Percentiles rank a stretch among this genome's conserved stretches.
These are phyloP conservation scores for Etheostoma cragini DNA, from an alignment of 2,113 vertebrate species.

Conservation along the genomic window DNA sequence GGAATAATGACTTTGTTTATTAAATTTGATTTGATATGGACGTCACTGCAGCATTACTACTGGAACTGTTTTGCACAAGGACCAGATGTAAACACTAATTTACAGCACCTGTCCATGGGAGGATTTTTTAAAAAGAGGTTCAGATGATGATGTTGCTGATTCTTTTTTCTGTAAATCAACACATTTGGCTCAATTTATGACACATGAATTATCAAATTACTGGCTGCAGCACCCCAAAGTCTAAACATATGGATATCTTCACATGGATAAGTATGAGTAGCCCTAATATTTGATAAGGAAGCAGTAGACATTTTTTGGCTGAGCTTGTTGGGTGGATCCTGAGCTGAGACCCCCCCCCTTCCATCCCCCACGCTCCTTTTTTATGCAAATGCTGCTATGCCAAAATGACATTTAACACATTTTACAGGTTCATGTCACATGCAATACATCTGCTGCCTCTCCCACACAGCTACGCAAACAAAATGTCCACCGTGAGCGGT, in stretches of 20 bases:
- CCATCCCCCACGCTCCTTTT: constrained; percentile 53
- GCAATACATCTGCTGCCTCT: constrained; percentile 41
- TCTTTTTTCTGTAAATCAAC: no score
- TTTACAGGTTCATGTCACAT: constrained; percentile 57
- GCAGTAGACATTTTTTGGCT: background rate
- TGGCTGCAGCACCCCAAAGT: no score
- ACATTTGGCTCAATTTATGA: background rate
- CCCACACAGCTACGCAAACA: constrained; percentile 60
- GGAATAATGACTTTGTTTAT: background rate
- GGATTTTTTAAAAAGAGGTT: no score
- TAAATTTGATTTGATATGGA: background rate
- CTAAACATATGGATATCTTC: no score
- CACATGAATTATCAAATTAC: background rate
- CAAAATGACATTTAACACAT: constrained; percentile 77
- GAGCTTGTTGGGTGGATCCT: constrained; percentile 14
- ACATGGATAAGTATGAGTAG: background rate
- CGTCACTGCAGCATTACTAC: no score
- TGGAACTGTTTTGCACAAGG: no score
- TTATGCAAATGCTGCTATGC: constrained; percentile 76
- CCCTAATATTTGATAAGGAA: constrained; percentile 1
- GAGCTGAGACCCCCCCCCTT: constrained; percentile 35
- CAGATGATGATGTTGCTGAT: no score
- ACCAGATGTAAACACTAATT: no score
- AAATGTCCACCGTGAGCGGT: constrained; percentile 78
- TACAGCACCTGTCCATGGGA: no score